Base-by-base conservation (phyloP, 1,140 invertebrate species). In the Mylabris phalerata region DNA sequence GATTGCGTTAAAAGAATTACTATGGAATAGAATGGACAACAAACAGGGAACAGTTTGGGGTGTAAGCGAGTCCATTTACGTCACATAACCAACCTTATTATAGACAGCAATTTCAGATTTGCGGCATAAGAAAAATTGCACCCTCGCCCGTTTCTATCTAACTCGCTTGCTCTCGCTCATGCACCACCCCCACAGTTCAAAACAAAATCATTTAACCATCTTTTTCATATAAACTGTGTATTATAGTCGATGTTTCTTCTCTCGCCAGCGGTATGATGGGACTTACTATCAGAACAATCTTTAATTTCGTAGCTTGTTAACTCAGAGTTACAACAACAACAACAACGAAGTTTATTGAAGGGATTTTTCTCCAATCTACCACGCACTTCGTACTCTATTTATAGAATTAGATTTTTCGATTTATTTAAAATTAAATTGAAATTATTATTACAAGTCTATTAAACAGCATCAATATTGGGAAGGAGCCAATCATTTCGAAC, bases 291-390 rank as follows among this genome's bases (percentile, higher is more conserved):
- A 52, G 56, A 49, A 60, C 65, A 59, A 66, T 66, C 65, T 66
- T 66, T 66, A 66, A 66, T 66, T 66, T 66, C 65, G 63, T 63
- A 66, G 59, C 62, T 66, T 66, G 65, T 66, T 64, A 66, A 66
- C 65, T 66, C 65, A 58, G 64, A 66, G 54, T 66, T 66, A 64
- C 62, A 66, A 66, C 65, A 66, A 66, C 19, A 19, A 19, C 19
- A 19, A 19, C 64, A 66, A 66, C 58, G 46, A 50, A 50, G 64
- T 40, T 60, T 66, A 66, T 64, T 62, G 62, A 61, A 56, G 62
- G 57, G 56, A 55, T 64, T 64, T 61, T 66, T 59, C 61, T 66
- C 59, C 55, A 60, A 50, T 9, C 56, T 50, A 3, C 10, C 11
- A 7, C 11, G 9, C 11, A 10, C 10, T 40, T 42, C 9, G 11